Conservation (phyloP, 2,113 vertebrate species). For the Heterocephalus glaber region DNA sequence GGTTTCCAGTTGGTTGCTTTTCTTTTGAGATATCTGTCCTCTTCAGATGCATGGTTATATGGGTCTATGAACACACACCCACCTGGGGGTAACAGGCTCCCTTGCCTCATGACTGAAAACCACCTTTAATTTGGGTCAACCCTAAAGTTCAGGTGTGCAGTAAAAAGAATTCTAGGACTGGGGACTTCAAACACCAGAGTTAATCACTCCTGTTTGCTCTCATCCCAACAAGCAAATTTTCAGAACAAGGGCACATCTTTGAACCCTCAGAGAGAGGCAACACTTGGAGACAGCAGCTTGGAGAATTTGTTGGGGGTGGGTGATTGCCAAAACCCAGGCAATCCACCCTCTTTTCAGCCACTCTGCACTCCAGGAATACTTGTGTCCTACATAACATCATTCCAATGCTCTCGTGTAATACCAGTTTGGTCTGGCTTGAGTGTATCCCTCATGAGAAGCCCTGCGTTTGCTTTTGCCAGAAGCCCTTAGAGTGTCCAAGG, state of each 20-base stretch:
- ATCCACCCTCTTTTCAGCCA: neutral
- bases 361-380: neutral
- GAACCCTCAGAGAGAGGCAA: slow-evolving; percentile 6
- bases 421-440: neutral
- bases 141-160: slow-evolving; percentile 21
- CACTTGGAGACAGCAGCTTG: neutral
- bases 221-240: neutral
- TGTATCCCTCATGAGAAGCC: neutral
- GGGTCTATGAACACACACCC: slow-evolving; percentile 21
- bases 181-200: neutral
- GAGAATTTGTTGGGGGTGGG: neutral
- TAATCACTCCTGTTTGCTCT: neutral
- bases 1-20: neutral
- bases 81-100: neutral
- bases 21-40: slow-evolving; percentile 11
- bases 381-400: neutral
- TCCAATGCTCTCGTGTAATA: neutral
- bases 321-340: neutral
- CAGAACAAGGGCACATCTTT: neutral
- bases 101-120: slow-evolving; percentile 25
- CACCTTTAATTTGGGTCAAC: slow-evolving; percentile 10
- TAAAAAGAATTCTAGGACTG: neutral
- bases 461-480: slow-evolving; percentile 24
- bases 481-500: neutral
- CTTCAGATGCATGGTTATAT: slow-evolving; percentile 14